Conservation (phyloP, 1,140 invertebrate species). For the Drosophila lacertosa region DNA sequence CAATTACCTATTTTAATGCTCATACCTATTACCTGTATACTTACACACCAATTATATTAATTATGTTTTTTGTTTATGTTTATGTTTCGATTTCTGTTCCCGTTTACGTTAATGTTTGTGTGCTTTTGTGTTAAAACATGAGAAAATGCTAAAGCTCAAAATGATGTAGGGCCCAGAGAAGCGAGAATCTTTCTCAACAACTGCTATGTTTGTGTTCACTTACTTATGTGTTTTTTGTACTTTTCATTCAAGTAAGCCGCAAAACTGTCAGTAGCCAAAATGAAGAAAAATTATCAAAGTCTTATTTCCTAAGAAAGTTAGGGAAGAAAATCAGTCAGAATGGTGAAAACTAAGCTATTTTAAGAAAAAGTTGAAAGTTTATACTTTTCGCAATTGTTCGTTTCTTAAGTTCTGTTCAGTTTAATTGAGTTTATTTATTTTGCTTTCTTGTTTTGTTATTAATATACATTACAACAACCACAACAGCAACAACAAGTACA, state of each 20-base stretch:
- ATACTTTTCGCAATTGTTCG: too few relatives aligned
- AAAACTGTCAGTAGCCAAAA: too few relatives aligned
- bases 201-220: too few relatives aligned
- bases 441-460: background rate
- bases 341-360: too few relatives aligned
- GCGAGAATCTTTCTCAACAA: too few relatives aligned
- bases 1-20: constrained; percentile 14
- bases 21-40: constrained; percentile 2
- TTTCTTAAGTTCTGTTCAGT: background rate
- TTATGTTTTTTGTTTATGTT: constrained; percentile 4
- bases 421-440: background rate
- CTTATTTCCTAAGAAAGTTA: too few relatives aligned
- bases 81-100: constrained; percentile 4
- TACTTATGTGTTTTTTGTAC: too few relatives aligned
- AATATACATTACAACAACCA: constrained; percentile 7
- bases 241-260: too few relatives aligned
- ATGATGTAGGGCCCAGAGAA: too few relatives aligned
- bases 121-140: background rate
- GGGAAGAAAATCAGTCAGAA: too few relatives aligned
- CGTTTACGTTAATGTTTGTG: background rate
- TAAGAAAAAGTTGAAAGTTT: too few relatives aligned
- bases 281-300: too few relatives aligned
- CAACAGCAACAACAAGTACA: constrained; percentile 42
- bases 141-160: background rate
- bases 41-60: constrained; percentile 3